Evolutionary conservation across 2,113 vertebrate genomes (phyloP).

Genomic region (Sus scrofa): T2T-Sscrofa CM000820.6:82491501-82492000

Average conservation of each 20-base stretch:
- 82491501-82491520: conserved; percentile 41
- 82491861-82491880: neutral
- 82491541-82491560: conserved; percentile 11
- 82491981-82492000: neutral
- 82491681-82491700: conserved; percentile 26
- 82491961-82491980: neutral
- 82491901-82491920: neutral
- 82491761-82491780: neutral
- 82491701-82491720: neutral
- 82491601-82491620: neutral
- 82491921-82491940: neutral
- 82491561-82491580: conserved; percentile 26
- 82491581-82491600: neutral
- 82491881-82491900: neutral
- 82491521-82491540: neutral
- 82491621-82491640: conserved; percentile 14
- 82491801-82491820: neutral
- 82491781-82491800: neutral
- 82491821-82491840: conserved; percentile 15
- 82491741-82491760: conserved; percentile 7
- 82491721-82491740: neutral
- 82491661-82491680: neutral
- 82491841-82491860: neutral
- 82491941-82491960: neutral
- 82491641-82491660: neutral